phyloP scores from a whole-genome alignment of 1,140 invertebrate genomes.

The Lordiphosa stackelbergi region DNA sequence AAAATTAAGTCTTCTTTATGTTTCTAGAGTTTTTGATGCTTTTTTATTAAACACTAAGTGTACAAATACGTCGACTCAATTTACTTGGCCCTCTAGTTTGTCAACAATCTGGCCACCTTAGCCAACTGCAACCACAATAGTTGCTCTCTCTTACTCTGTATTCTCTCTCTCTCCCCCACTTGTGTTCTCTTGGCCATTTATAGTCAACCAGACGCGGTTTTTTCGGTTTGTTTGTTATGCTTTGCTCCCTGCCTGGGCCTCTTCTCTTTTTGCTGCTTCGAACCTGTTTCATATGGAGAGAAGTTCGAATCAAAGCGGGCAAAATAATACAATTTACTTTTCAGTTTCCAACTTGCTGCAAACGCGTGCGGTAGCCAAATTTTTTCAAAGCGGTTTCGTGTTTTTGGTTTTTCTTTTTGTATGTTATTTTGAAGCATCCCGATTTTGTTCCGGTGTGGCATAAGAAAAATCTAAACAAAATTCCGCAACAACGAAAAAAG shows the following conservation, averaged over 20 bases:
- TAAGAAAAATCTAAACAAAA: constrained; percentile 49
- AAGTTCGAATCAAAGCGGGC: constrained; percentile 13
- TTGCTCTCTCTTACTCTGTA: constrained; percentile 14
- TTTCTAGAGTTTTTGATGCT: no score
- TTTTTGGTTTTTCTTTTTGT: constrained; percentile 12
- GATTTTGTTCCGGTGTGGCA: constrained; percentile 48
- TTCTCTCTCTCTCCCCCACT: constrained; percentile 9
- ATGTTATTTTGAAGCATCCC: constrained; percentile 42
- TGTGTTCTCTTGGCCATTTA: constrained; percentile 15
- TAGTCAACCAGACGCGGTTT: constrained; percentile 4
- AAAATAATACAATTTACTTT: constrained; percentile 35
- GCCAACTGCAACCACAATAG: no score
- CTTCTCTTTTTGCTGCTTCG: constrained; percentile 26
- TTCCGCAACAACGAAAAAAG: constrained; percentile 52
- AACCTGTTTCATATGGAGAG: constrained; percentile 48
- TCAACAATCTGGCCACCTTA: no score
- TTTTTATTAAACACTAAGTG: no score
- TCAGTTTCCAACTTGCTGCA: constrained; percentile 53
- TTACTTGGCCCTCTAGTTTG: neutral
- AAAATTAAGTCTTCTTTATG: no score
- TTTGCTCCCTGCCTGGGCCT: constrained; percentile 18
- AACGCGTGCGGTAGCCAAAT: constrained; percentile 50
- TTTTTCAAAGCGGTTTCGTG: neutral
- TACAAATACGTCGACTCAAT: neutral
- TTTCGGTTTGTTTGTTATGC: constrained; percentile 19